Percentiles rank a stretch among this genome's conserved stretches.
Evolutionary conservation across 2,888 invertebrate genomes (phyloP).

Genomic region (Latrodectus elegans): DNA sequence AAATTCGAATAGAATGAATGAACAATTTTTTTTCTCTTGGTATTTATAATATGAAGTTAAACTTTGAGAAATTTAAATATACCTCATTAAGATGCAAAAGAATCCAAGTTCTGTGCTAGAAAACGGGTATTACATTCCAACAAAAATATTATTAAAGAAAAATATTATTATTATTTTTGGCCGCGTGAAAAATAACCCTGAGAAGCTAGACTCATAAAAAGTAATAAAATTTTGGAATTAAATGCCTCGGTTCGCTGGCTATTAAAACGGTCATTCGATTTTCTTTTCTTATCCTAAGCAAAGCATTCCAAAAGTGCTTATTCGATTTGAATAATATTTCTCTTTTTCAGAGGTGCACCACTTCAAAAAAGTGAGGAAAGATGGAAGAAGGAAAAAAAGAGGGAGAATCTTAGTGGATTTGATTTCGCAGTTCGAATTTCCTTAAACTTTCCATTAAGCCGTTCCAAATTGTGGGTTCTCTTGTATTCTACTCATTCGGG

Average conservation of each 20-base stretch:
- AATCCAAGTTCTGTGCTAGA: too few relatives aligned
- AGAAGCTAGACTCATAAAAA: too few relatives aligned
- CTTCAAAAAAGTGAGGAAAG: background rate
- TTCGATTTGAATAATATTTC: background rate
- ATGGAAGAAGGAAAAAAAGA: conserved; percentile 3
- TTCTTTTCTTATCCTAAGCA: background rate
- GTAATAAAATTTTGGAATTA: too few relatives aligned
- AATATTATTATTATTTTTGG: too few relatives aligned
- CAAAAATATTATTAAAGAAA: too few relatives aligned
- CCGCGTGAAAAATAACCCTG: too few relatives aligned
- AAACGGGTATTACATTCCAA: too few relatives aligned
- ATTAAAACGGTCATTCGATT: background rate
- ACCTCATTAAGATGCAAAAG: too few relatives aligned
- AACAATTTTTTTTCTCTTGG: too few relatives aligned
- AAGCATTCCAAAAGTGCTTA: background rate
- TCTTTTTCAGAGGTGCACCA: background rate
- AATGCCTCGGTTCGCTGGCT: background rate
- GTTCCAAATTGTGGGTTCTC: conserved; percentile 27
- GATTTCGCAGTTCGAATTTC: conserved; percentile 54
- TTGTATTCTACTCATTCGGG: background rate
- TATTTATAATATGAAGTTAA: too few relatives aligned
- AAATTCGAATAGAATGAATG: too few relatives aligned
- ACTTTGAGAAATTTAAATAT: too few relatives aligned
- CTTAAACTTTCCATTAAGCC: conserved; percentile 57
- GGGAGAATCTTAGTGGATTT: conserved; percentile 28